phyloP scores from a whole-genome alignment of 2,797 vertebrate genomes.

The Graptemys geographica region DNA sequence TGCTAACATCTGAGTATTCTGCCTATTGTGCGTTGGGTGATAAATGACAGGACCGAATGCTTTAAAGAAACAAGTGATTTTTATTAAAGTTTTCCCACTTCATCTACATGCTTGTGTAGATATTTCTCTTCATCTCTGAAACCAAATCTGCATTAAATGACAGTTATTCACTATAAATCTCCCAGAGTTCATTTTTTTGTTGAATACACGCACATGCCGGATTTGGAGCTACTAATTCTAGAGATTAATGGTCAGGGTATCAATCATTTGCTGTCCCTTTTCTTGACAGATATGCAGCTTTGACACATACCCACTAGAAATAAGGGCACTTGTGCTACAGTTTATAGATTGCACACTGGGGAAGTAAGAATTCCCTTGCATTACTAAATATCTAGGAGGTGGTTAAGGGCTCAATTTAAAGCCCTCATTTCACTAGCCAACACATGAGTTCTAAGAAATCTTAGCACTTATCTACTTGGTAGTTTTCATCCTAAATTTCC shows the following conservation, averaged over 20 bases:
- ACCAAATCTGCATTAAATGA: not conserved
- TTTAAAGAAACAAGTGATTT: constrained; percentile 30
- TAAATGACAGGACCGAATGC: not conserved
- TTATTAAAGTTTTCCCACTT: not conserved
- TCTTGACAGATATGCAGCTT: constrained; percentile 19
- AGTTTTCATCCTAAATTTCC: not conserved
- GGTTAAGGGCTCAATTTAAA: not conserved
- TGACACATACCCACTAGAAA: constrained; percentile 21
- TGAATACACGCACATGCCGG: constrained; percentile 2
- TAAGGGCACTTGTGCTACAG: not conserved
- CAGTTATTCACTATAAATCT: constrained; percentile 5
- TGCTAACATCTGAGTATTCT: not conserved
- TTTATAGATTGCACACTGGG: fast-evolving
- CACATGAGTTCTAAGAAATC: fast-evolving
- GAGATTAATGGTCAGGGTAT: constrained; percentile 33
- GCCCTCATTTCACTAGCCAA: not conserved
- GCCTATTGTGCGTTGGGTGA: not conserved
- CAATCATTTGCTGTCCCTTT: constrained; percentile 3
- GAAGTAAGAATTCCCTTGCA: not conserved
- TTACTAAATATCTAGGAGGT: not conserved
- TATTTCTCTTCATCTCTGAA: constrained; percentile 12
- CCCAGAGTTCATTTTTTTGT: constrained; percentile 15
- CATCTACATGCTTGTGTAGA: constrained; percentile 4
- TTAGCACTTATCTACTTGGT: not conserved
- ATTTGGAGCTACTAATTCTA: constrained; percentile 38